These are phyloP conservation scores for Gobius niger DNA, from an alignment of 2,113 vertebrate species.

Conservation along the genomic window DNA sequence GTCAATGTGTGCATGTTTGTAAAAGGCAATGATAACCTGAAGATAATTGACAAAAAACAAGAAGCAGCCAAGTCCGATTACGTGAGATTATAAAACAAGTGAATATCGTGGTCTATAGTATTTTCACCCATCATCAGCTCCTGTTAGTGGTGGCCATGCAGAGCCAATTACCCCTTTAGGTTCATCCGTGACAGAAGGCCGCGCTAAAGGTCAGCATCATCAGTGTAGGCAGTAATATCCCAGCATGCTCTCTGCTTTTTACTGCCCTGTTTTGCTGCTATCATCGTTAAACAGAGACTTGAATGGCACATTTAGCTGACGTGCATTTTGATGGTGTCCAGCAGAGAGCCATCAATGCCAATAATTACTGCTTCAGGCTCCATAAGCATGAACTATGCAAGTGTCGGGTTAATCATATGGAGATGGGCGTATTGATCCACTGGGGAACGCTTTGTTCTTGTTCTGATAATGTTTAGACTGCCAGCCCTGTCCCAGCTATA, in stretches of 20 bases:
- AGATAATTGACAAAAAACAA: too few relatives aligned
- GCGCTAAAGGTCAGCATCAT: slow-evolving; percentile 45
- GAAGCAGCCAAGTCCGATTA: too few relatives aligned
- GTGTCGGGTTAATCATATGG: slow-evolving; percentile 50
- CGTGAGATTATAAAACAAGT: not conserved
- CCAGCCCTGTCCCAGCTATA: slow-evolving; percentile 21
- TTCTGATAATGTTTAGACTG: slow-evolving; percentile 46
- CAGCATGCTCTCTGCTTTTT: slow-evolving; percentile 2
- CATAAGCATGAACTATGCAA: slow-evolving; percentile 11
- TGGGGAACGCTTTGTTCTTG: slow-evolving; percentile 36
- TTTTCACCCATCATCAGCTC: not conserved
- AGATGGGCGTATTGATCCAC: slow-evolving; percentile 53
- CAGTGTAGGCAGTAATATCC: slow-evolving; percentile 20
- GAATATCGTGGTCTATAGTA: not conserved
- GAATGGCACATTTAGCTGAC: slow-evolving; percentile 15
- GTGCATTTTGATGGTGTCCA: slow-evolving; percentile 30
- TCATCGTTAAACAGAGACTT: slow-evolving; percentile 36
- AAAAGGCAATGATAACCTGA: too few relatives aligned
- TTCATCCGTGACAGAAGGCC: slow-evolving; percentile 36
- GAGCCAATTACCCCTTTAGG: slow-evolving; percentile 36
- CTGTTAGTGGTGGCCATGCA: slow-evolving; percentile 2
- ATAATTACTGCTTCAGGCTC: slow-evolving; percentile 31
- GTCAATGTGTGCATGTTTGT: too few relatives aligned
- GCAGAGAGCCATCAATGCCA: slow-evolving; percentile 17
- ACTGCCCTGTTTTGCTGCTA: slow-evolving; percentile 13